These are phyloP conservation scores for Oreochromis niloticus DNA, from an alignment of 2,113 vertebrate species.

Conservation along the genomic window DNA sequence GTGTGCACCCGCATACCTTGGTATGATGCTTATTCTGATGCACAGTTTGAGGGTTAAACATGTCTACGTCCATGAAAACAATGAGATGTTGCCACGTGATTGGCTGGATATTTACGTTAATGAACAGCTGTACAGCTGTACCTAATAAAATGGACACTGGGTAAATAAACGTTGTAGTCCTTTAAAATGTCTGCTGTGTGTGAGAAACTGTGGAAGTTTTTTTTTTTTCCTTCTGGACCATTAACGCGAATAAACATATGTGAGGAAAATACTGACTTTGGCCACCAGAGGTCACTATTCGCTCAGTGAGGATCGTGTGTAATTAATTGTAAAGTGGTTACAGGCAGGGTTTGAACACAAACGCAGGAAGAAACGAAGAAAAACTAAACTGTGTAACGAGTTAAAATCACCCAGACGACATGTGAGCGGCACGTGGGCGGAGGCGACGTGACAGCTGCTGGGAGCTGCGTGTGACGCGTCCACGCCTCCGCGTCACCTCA, in stretches of 20 bases:
- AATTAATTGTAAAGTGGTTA: neutral
- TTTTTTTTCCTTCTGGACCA: rapidly evolving
- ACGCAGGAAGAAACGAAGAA: neutral
- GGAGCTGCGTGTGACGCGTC: neutral
- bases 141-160: neutral
- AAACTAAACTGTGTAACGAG: neutral
- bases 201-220: neutral
- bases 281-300: constrained; percentile 9
- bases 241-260: neutral
- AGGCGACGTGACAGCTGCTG: neutral
- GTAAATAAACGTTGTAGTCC: neutral
- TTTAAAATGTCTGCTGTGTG: neutral
- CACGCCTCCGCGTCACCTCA: neutral
- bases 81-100: neutral
- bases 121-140: neutral
- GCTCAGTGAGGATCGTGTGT: neutral
- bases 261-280: neutral
- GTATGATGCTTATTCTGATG: neutral
- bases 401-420: neutral
- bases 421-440: rapidly evolving
- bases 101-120: neutral
- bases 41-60: neutral
- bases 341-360: neutral
- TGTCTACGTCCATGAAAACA: neutral
- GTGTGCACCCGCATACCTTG: neutral